phyloP scores from a whole-genome alignment of 92 coral and sea anemone species.

The Micromussa lordhowensis region DNA sequence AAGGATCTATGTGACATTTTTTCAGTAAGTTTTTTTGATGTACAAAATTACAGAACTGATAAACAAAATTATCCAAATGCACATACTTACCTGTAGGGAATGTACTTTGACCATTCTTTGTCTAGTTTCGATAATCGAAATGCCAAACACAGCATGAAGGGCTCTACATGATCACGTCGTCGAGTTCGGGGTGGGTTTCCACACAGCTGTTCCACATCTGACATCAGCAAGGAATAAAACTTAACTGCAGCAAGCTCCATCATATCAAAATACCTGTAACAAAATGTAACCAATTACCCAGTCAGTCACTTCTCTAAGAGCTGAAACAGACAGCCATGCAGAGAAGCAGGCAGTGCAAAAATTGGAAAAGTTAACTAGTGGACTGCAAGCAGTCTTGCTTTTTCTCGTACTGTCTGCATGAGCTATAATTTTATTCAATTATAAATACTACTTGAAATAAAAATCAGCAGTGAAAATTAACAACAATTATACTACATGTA shows the following conservation, averaged over 20 bases:
- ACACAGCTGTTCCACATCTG: slow-evolving; percentile 81
- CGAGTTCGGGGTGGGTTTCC: slow-evolving; percentile 57
- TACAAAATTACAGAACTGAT: too few relatives aligned
- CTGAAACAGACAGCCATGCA: not conserved
- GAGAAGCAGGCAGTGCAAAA: too few relatives aligned
- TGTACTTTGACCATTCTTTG: slow-evolving; percentile 79
- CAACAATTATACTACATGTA: too few relatives aligned
- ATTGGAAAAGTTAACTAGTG: too few relatives aligned
- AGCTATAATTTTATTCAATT: too few relatives aligned
- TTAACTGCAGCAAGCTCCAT: slow-evolving; percentile 77
- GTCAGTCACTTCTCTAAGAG: not conserved
- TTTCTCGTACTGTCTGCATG: too few relatives aligned
- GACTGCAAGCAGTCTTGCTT: too few relatives aligned
- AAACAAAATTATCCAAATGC: not conserved
- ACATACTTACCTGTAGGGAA: slow-evolving; percentile 67
- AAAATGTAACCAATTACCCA: not conserved
- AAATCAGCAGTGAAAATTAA: too few relatives aligned
- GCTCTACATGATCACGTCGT: slow-evolving; percentile 67
- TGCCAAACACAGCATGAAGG: slow-evolving; percentile 83
- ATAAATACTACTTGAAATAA: too few relatives aligned
- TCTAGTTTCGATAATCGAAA: slow-evolving; percentile 89
- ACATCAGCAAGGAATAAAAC: slow-evolving; percentile 85
- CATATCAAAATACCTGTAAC: slow-evolving; percentile 80
- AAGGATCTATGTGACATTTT: too few relatives aligned
- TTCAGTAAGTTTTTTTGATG: too few relatives aligned